Base-by-base conservation (phyloP, 2,113 vertebrate genomes). In the Acanthisitta chloris region DNA sequence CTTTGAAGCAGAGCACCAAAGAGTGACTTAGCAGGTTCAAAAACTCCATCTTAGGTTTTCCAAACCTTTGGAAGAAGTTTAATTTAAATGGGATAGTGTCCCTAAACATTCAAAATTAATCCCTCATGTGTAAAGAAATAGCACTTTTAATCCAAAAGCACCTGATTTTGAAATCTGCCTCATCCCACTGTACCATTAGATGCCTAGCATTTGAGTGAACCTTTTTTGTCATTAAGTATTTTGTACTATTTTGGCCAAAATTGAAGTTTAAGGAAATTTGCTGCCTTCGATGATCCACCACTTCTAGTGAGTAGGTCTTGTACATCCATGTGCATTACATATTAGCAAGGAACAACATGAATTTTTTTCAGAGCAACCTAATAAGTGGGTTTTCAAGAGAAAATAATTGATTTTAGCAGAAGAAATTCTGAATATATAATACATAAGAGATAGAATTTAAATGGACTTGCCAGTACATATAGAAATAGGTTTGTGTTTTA, bases 21-120 rank as follows among this genome's bases (percentile, higher is more conserved):
- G 72, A 92, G 45, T 46, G 46, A 62, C 33, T 77, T 9, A 33
- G 89, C 84, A 86, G 55, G 65, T 95, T 94, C 82, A 79, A 66
- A 74, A 95, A 88, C 94, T 92, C 90, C 94, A 93, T 92, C 96
- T 84, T 71, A 36, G 16, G 40, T 92, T 88, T 88, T 81, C 82
- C 72, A 92, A 70, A 76, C 12, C 4, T 3, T 31, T 33, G n/a
- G 4, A 88, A 16, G 43, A 84, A 45, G 25, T 10, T 38, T 38
- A 16, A 81, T 82, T 87, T 80, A 34, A 88, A 70, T 6, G 28
- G 38, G 17, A 79, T 31, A 15, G n/a, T 52, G 25, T 55, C 14
- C 12, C 55, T 70, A 28, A 46, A 24, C 14, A n/a, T 21, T 55
- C 31, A 55, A 42, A 76, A 86, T 76, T 29, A 71, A 84, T 59